Conservation (phyloP, 2,797 vertebrate genomes). For the Emydoidea blandingii region DNA sequence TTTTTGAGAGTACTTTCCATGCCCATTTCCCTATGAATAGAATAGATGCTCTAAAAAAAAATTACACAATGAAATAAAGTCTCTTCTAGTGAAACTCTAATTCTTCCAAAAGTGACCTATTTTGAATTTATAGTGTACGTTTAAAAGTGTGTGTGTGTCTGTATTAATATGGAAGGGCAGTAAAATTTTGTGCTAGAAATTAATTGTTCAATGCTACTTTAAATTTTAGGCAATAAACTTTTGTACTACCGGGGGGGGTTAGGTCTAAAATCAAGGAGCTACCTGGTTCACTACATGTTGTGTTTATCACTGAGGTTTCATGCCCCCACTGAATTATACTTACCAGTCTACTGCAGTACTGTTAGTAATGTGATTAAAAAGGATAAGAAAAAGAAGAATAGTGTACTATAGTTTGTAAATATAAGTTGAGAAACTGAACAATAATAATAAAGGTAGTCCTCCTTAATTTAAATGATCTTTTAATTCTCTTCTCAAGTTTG, state of each 20-base stretch:
- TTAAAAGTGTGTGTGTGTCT: background rate
- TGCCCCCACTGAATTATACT: background rate
- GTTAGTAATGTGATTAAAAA: background rate
- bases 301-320: background rate
- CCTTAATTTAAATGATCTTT: constrained; percentile 43
- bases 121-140: background rate
- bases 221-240: background rate
- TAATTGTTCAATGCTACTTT: background rate
- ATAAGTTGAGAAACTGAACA: background rate
- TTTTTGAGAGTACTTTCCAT: background rate
- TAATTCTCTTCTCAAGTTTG: constrained; percentile 84
- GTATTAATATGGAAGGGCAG: background rate
- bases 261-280: background rate
- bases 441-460: background rate
- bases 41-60: background rate
- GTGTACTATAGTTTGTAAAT: background rate
- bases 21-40: background rate
- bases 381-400: background rate
- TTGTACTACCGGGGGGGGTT: background rate
- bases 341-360: background rate
- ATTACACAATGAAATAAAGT: background rate
- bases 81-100: background rate
- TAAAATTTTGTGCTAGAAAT: background rate
- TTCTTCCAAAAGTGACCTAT: background rate
- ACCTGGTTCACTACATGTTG: background rate